Conservation (phyloP, 2,113 vertebrate species). For the Hemibagrus wyckioides region DNA sequence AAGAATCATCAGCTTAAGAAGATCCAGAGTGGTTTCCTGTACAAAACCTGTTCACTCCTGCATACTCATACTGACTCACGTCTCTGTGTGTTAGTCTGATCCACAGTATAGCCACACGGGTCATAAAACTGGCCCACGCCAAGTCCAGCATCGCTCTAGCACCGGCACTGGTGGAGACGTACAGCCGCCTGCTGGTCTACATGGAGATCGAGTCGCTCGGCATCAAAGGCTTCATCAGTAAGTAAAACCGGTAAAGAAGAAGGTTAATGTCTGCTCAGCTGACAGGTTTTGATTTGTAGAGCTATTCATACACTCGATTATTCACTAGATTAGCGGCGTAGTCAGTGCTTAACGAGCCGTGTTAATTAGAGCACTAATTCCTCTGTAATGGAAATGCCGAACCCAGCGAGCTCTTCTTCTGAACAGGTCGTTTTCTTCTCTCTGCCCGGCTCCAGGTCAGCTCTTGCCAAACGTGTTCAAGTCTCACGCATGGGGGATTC, state of each 20-base stretch:
- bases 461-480: conserved; percentile 96
- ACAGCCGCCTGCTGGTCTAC: conserved; percentile 95
- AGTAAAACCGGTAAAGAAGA: conserved; percentile 62
- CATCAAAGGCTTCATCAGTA: conserved; percentile 99
- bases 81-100: conserved; percentile 80
- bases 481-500: conserved; percentile 95
- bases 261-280: neutral
- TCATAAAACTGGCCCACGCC: conserved; percentile 96
- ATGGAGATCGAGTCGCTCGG: conserved; percentile 99
- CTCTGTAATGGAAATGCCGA: conserved; percentile 1
- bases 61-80: neutral
- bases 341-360: neutral
- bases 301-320: neutral
- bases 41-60: neutral
- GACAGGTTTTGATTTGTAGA: neutral
- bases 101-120: conserved; percentile 97
- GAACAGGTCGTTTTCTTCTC: neutral
- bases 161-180: conserved; percentile 96
- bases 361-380: neutral
- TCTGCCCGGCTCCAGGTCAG: conserved; percentile 77
- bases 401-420: neutral
- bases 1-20: too few relatives aligned
- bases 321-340: neutral
- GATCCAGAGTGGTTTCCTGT: neutral
- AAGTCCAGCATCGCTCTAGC: conserved; percentile 92